A percentile compares a stretch with the other conserved stretches of the same genome.
Conservation (phyloP, 2,888 invertebrate species). For the Netelia inedita region DNA sequence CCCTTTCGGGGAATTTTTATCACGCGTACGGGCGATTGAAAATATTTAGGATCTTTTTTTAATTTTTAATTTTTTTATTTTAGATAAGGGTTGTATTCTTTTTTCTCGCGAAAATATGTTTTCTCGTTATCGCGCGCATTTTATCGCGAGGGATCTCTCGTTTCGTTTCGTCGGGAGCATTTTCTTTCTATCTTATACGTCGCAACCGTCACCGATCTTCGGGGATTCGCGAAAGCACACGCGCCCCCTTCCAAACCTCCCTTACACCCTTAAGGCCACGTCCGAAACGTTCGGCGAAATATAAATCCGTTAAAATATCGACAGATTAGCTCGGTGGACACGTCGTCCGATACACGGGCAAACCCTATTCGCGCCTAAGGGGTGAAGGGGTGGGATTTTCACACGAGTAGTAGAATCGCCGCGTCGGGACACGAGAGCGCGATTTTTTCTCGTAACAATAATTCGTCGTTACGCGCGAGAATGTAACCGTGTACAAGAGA, state of each 20-base stretch:
- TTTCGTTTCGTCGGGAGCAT: constrained; percentile 6
- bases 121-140: not conserved
- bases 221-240: constrained; percentile 19
- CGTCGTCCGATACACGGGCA: constrained; percentile 77
- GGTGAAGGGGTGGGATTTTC: not conserved
- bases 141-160: not conserved
- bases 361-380: constrained; percentile 34
- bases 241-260: not conserved
- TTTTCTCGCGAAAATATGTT: not conserved
- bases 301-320: constrained; percentile 84
- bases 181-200: constrained; percentile 13
- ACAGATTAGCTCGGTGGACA: constrained; percentile 83
- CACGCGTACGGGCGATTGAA: not conserved
- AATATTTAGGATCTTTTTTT: no score
- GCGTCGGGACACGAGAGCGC: constrained; percentile 62
- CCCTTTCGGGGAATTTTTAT: not conserved
- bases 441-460: constrained; percentile 84
- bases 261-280: no score
- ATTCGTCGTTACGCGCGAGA: constrained; percentile 83
- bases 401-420: constrained; percentile 13
- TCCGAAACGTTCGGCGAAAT: constrained; percentile 49
- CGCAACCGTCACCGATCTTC: constrained; percentile 6
- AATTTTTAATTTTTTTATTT: not conserved
- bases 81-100: not conserved
- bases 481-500: constrained; percentile 77